phyloP scores from a whole-genome alignment of 2,113 vertebrate genomes.

The Apteryx owenii region DNA sequence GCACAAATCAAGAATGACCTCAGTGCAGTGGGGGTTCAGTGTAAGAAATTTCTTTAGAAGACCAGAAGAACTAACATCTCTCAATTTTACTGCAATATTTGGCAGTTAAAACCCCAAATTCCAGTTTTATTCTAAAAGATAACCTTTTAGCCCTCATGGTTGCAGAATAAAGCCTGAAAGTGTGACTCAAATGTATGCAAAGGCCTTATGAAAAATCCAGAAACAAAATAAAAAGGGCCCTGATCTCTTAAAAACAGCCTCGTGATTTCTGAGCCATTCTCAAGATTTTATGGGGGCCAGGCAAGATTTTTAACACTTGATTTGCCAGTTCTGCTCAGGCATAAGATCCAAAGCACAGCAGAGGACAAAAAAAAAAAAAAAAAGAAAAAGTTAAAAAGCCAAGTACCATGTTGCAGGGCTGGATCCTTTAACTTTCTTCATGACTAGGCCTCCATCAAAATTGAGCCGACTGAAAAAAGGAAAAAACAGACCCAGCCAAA shows the following conservation, averaged over 20 bases:
- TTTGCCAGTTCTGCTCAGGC: background rate
- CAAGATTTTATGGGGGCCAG: background rate
- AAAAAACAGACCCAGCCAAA: background rate
- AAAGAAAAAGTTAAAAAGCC: background rate
- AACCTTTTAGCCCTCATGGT: background rate
- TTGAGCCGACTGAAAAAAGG: rapidly evolving
- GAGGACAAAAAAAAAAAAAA: background rate
- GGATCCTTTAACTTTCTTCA: background rate
- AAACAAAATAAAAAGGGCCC: background rate
- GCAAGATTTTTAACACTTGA: background rate
- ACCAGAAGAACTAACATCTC: background rate
- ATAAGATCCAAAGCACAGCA: background rate
- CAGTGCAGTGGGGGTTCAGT: rapidly evolving
- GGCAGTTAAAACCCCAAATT: background rate
- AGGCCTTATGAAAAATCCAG: background rate
- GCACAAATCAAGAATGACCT: background rate
- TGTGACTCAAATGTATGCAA: background rate
- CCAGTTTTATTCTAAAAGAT: background rate
- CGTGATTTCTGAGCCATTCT: background rate
- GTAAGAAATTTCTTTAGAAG: background rate
- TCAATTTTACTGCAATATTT: background rate
- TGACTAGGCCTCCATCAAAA: rapidly evolving
- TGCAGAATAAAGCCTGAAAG: background rate
- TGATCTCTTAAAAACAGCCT: background rate
- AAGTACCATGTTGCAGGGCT: background rate